Percentiles rank a stretch among this genome's conserved stretches.
phyloP scores from a whole-genome alignment of 2,113 vertebrate species.

The Leiothrix lutea region DNA sequence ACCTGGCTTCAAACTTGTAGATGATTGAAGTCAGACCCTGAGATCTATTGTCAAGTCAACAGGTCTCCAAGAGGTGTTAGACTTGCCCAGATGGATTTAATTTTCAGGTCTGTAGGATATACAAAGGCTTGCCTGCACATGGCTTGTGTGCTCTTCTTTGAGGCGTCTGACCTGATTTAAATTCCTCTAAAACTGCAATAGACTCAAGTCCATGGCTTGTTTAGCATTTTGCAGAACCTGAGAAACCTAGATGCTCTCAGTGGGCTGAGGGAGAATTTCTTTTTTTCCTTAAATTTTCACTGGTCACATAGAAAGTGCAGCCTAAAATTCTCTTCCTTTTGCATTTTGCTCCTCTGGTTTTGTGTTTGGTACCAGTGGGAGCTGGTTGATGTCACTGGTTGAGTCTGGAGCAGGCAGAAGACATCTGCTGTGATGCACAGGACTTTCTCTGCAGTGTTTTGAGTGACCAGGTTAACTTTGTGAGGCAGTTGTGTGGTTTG shows the following conservation, averaged over 20 bases:
- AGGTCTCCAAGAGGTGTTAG: not conserved
- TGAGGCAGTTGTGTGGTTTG: not conserved
- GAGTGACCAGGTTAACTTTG: not conserved
- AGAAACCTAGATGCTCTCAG: not conserved
- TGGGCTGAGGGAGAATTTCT: not conserved
- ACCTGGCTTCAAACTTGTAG: not conserved
- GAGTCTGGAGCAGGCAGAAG: not conserved
- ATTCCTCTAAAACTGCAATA: not conserved
- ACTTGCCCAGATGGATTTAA: not conserved
- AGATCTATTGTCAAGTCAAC: not conserved
- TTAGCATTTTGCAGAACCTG: not conserved
- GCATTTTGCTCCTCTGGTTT: not conserved
- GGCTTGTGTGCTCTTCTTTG: not conserved
- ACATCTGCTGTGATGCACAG: not conserved
- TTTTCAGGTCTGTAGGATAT: not conserved
- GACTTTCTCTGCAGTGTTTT: not conserved
- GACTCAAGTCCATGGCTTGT: not conserved
- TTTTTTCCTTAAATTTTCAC: not conserved
- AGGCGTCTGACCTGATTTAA: not conserved
- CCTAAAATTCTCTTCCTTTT: not conserved
- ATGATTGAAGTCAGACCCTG: not conserved
- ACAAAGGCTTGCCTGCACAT: not conserved
- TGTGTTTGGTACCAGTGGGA: not conserved
- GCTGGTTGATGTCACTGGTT: not conserved
- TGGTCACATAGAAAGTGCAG: not conserved